Evolutionary conservation across 2,888 invertebrate species (phyloP), one percentile per base, ranked within the genome.

Genomic region (Agrochola litura): DNA sequence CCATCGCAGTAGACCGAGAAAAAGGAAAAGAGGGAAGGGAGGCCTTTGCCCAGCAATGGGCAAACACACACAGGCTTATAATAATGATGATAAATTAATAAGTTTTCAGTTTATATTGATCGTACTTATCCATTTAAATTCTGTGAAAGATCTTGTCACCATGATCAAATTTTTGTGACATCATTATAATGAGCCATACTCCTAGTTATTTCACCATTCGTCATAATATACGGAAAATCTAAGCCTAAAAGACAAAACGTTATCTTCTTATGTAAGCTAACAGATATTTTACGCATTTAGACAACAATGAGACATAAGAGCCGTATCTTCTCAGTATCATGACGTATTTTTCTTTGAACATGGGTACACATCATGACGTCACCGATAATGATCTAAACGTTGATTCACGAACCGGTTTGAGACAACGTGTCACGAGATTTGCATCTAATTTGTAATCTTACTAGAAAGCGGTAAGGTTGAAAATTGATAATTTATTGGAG

Each of bases 281-380:
- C 19, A 30, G 22, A 22, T 22, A 58, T 60, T 72, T 69, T 58
- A 66, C 52, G 9, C 71, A 74, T 78, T 71, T 46, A 12, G 78
- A 77, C 68, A 83, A 85, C 74, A 85, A 69, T 85, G 85, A 85
- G 56, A 73, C 66, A 70, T 41, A 25, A 77, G 68, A 69, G 49
- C 43, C 52, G 61, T 67, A 76, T 78, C 46, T 79, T 37, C 61
- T 65, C 8, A 46, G 71, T 68, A 88, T 49, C 65, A n/a, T 82
- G 82, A 81, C 82, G 72, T 83, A 60, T 64, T 41, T 74, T 81
- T 79, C 68, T 77, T n/a, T 41, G 77, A 73, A 82, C 22, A 25
- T 49, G 52, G 54, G 67, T 25, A 22, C 10, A 37, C 14, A 12
- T 12, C 60, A 63, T 73, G 70, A 79, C 30, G 63, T 74, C 69